Conservation (phyloP, 2,888 invertebrate species). For the Plemyria rubiginata region DNA sequence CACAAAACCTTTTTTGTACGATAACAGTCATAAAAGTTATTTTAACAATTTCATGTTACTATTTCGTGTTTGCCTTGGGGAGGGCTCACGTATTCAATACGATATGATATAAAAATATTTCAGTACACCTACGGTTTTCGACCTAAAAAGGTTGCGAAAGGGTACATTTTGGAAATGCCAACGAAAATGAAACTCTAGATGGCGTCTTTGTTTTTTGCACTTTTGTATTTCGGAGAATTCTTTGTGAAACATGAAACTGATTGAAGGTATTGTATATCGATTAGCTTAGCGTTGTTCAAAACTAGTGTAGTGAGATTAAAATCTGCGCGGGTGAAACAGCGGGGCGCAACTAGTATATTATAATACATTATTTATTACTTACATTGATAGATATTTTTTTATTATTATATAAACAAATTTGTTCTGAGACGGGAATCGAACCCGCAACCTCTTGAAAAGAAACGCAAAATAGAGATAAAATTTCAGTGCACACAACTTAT, state of each 20-base stretch:
- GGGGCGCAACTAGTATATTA: too few relatives aligned
- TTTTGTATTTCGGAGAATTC: background rate
- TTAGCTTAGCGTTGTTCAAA: background rate
- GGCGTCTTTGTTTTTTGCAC: constrained; percentile 3
- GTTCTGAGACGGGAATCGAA: too few relatives aligned
- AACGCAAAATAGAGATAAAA: too few relatives aligned
- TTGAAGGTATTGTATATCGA: background rate
- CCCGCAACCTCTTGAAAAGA: too few relatives aligned
- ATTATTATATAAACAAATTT: too few relatives aligned
- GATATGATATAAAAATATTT: constrained; percentile 32
- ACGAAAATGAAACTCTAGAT: background rate
- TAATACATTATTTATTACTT: too few relatives aligned
- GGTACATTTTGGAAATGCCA: background rate
- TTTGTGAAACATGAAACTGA: constrained; percentile 3
- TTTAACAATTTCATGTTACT: constrained; percentile 37
- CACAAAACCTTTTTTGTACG: background rate
- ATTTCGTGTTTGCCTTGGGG: constrained; percentile 27
- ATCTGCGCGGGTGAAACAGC: too few relatives aligned
- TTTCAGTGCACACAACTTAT: too few relatives aligned
- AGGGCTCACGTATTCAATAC: constrained; percentile 31
- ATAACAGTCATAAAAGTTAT: constrained; percentile 20
- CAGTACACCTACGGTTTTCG: constrained; percentile 21
- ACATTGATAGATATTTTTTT: too few relatives aligned
- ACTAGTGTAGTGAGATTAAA: background rate
- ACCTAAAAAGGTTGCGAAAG: constrained; percentile 36